These are phyloP conservation scores for Drosophila merina DNA, from an alignment of 2,888 invertebrate species.

Conservation along the genomic window DNA sequence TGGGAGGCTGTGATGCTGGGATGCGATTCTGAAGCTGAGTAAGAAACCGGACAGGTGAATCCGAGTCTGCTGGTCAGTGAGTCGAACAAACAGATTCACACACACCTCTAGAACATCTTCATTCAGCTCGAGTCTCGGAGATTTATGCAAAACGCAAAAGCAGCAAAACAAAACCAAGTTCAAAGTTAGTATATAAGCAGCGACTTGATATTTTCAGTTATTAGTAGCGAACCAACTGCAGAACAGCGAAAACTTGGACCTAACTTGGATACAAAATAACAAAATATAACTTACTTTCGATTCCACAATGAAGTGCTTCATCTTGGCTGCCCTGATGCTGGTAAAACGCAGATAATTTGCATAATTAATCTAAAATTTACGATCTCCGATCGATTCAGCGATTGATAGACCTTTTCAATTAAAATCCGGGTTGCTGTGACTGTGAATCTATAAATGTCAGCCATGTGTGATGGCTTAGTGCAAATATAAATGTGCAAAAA, in stretches of 20 bases:
- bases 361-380: slow-evolving; percentile 46
- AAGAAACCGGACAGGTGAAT: slow-evolving; percentile 75
- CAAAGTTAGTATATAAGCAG: slow-evolving; percentile 71
- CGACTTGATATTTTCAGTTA: slow-evolving; percentile 53
- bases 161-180: slow-evolving; percentile 40
- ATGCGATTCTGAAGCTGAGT: slow-evolving; percentile 63
- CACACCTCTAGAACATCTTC: slow-evolving; percentile 61
- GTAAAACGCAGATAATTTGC: slow-evolving; percentile 54
- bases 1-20: slow-evolving; percentile 22
- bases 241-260: slow-evolving; percentile 45
- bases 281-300: neutral
- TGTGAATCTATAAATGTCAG: slow-evolving; percentile 69
- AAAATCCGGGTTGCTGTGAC: slow-evolving; percentile 65
- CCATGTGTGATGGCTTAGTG: slow-evolving; percentile 43
- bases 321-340: slow-evolving; percentile 77
- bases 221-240: slow-evolving; percentile 60
- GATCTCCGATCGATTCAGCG: slow-evolving; percentile 18
- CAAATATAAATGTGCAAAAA: slow-evolving; percentile 52
- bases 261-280: slow-evolving; percentile 30
- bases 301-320: slow-evolving; percentile 72
- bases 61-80: slow-evolving; percentile 21
- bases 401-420: slow-evolving; percentile 46
- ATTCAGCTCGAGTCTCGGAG: slow-evolving; percentile 59
- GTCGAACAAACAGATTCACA: slow-evolving; percentile 7
- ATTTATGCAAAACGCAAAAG: slow-evolving; percentile 67